Evolutionary conservation across 2,888 invertebrate species (phyloP).

Genomic region (Ommatoiulus sabulosus): DNA sequence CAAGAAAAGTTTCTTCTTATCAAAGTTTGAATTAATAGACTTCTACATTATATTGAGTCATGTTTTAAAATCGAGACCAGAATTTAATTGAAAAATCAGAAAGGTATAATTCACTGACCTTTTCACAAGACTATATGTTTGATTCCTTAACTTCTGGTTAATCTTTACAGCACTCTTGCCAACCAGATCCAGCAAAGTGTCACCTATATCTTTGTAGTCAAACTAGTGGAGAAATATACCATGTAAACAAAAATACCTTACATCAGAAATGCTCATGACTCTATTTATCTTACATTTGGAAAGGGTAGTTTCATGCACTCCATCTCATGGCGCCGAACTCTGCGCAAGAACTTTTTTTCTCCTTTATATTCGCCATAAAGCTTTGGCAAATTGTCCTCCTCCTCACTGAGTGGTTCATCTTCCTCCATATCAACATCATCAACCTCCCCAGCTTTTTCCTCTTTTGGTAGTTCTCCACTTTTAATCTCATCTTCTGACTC

Average conservation of each 20-base stretch:
- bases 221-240: constrained; percentile 7
- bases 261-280: too few relatives aligned
- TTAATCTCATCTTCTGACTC: background rate
- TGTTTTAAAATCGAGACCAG: too few relatives aligned
- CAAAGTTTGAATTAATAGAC: too few relatives aligned
- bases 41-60: too few relatives aligned
- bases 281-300: constrained; percentile 43
- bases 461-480: background rate
- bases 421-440: constrained; percentile 31
- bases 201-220: constrained; percentile 49
- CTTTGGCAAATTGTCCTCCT: background rate
- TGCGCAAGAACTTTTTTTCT: background rate
- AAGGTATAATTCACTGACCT: background rate
- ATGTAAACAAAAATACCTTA: background rate
- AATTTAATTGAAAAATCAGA: too few relatives aligned
- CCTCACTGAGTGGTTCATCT: background rate
- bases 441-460: background rate
- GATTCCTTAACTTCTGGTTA: background rate
- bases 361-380: constrained; percentile 5
- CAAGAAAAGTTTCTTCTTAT: too few relatives aligned
- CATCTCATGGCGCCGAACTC: constrained; percentile 23
- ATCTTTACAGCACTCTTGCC: background rate
- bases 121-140: background rate
- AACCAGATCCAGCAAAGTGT: background rate
- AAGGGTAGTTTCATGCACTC: constrained; percentile 45